phyloP scores from a whole-genome alignment of 2,113 vertebrate genomes.

The Oryzias woworae region DNA sequence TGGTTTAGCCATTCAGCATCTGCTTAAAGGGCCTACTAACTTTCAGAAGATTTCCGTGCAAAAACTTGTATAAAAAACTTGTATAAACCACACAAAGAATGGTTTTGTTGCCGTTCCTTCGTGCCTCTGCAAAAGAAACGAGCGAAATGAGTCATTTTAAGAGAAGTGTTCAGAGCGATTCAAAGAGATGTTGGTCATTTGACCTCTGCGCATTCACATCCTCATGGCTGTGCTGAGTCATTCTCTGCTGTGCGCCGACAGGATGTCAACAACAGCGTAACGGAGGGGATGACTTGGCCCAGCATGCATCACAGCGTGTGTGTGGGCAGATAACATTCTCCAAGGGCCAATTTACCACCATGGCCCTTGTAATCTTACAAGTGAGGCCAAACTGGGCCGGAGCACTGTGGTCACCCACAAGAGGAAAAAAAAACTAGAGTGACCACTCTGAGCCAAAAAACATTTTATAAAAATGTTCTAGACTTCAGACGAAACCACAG shows the following conservation, averaged over 20 bases:
- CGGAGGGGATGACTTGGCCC: constrained; percentile 18
- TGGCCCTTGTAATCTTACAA: constrained; percentile 30
- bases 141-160: background rate
- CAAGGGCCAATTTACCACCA: constrained; percentile 21
- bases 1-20: constrained; percentile 42
- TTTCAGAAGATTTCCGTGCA: constrained; percentile 23
- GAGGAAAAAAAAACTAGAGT: background rate
- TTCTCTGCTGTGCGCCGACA: constrained; percentile 10
- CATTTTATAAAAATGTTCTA: too few relatives aligned
- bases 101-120: constrained; percentile 42
- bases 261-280: constrained; percentile 40
- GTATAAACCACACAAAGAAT: constrained; percentile 40
- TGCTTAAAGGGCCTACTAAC: constrained; percentile 34
- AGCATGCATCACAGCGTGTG: constrained; percentile 3
- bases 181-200: constrained; percentile 33
- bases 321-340: constrained; percentile 39
- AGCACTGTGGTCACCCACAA: constrained; percentile 41
- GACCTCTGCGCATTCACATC: constrained; percentile 35
- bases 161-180: constrained; percentile 30
- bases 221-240: constrained; percentile 22
- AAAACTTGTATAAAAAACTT: constrained; percentile 29
- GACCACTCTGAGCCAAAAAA: too few relatives aligned
- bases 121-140: constrained; percentile 27
- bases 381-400: constrained; percentile 19
- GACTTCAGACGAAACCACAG: too few relatives aligned